Evolutionary conservation across 2,113 vertebrate species (phyloP), one percentile per base, ranked within the genome.

Genomic region (Burhinus oedicnemus): DNA sequence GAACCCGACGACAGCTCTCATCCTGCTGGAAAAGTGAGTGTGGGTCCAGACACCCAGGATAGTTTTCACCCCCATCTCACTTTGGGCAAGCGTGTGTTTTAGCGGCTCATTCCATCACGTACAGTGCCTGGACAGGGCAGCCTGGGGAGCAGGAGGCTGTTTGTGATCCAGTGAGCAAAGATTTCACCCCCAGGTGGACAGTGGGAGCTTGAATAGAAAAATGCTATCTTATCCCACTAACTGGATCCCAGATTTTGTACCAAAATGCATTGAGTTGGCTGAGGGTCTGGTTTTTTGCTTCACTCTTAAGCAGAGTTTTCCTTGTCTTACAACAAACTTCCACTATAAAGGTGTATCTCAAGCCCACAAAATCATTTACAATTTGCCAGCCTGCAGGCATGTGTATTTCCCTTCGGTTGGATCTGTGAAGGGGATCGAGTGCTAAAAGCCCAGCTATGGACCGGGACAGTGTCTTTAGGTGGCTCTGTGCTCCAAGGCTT

Each of bases 11-110:
- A 99, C 99, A 0, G 99, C 99, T 4, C 98, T 99, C 79, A 78
- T 98, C 47, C 98, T 99, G 89, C 98, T 99, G 83, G 99, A 99
- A 75, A 99, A 99, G 99, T 99, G 93, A 99, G 99, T 99, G 68
- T 0, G 5, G 8, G 8, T 25, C 68, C 0, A 2, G 3, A 26
- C 36, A 7, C 54, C 65, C 1, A 0, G 19, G 8, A 7, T 6
- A 0, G 10, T 47, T 91, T 6, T 30, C 86, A 19, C 3, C 29
- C 13, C 55, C 12, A 0, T 23, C 54, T 11, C 0, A 1, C 34
- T 87, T 32, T 30, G 51, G 42, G 60, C 58, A 15, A 38, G 12
- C 2, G 2, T 3, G 2, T 30, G 30, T 87, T 74, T n/a, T 2
- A 8, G 82, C 11, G 11, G 21, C 58, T 29, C 54, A 0, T 62